These are phyloP conservation scores for Myopa testacea DNA, from an alignment of 2,888 invertebrate genomes.

Conservation along the genomic window DNA sequence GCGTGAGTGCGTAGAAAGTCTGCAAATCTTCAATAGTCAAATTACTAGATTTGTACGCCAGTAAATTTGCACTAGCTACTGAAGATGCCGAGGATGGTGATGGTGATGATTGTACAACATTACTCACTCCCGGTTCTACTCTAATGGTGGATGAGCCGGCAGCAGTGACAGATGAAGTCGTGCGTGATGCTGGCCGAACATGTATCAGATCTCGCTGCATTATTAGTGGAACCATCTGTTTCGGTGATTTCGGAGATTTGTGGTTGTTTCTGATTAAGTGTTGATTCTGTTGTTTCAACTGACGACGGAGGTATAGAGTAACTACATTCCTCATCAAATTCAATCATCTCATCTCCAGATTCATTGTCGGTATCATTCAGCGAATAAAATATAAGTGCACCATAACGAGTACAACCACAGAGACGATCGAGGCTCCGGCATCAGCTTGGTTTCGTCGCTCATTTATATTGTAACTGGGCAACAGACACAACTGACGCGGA, in stretches of 20 bases:
- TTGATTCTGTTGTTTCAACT: not conserved
- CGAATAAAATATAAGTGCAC: slow-evolving; percentile 85
- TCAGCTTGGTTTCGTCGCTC: slow-evolving; percentile 53
- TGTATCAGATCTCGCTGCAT: slow-evolving; percentile 38
- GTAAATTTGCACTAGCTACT: slow-evolving; percentile 59
- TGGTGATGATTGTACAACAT: slow-evolving; percentile 52
- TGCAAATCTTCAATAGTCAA: slow-evolving; percentile 74
- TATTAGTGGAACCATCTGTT: slow-evolving; percentile 54
- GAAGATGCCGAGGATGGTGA: slow-evolving; percentile 55
- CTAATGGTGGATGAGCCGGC: slow-evolving; percentile 38
- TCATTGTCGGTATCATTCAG: slow-evolving; percentile 80
- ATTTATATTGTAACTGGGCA: slow-evolving; percentile 69
- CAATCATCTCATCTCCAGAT: slow-evolving; percentile 76
- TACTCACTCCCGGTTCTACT: slow-evolving; percentile 42
- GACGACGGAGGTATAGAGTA: slow-evolving; percentile 48
- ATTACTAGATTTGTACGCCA: slow-evolving; percentile 73
- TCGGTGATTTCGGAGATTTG: slow-evolving; percentile 54
- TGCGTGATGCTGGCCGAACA: slow-evolving; percentile 27
- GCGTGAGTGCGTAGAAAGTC: slow-evolving; percentile 79
- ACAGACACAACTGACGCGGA: slow-evolving; percentile 77
- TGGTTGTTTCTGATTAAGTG: slow-evolving; percentile 35
- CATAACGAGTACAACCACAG: slow-evolving; percentile 84
- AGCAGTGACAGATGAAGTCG: slow-evolving; percentile 4
- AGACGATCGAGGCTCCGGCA: slow-evolving; percentile 82
- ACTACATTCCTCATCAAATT: slow-evolving; percentile 74